Evolutionary conservation across 1,140 invertebrate genomes (phyloP).

Genomic region (Portunus trituberculatus): DNA sequence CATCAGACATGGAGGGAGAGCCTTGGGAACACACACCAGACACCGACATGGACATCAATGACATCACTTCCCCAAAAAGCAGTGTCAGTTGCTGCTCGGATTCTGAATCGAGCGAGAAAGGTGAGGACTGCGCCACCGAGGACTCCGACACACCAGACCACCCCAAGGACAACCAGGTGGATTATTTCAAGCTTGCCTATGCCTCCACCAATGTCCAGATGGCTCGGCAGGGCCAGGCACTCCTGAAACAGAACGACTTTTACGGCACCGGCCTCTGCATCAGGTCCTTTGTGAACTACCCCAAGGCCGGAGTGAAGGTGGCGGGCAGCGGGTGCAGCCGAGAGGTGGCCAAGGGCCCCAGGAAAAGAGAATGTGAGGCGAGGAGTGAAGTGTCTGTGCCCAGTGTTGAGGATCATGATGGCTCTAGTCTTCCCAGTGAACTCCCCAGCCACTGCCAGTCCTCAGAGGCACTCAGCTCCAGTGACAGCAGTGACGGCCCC

Average conservation of each 20-base stretch:
- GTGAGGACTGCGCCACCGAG: constrained; percentile 15
- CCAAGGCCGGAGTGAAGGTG: not conserved
- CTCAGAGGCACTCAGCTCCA: constrained; percentile 1
- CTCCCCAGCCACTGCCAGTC: constrained; percentile 58
- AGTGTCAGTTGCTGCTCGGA: constrained; percentile 56
- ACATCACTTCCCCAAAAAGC: constrained; percentile 27
- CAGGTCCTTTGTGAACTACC: constrained; percentile 45
- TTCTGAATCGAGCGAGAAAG: constrained; percentile 55
- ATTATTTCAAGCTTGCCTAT: constrained; percentile 67
- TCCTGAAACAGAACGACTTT: constrained; percentile 67
- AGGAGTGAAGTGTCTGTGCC: not conserved
- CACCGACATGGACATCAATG: not conserved
- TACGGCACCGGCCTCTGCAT: constrained; percentile 73
- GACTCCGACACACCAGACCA: not conserved
- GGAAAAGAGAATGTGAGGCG: not conserved
- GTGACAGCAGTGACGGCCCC: constrained; percentile 23
- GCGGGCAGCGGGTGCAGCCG: no score
- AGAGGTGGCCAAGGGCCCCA: not conserved
- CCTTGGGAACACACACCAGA: constrained; percentile 23
- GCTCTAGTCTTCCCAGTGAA: constrained; percentile 72
- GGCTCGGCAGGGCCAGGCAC: constrained; percentile 62
- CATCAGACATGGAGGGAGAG: constrained; percentile 44
- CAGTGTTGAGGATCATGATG: not conserved
- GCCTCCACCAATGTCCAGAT: constrained; percentile 64
- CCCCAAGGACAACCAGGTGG: not conserved